These are phyloP conservation scores for Reticulitermes lucifugus DNA, from an alignment of 2,888 invertebrate genomes.

Conservation along the genomic window DNA sequence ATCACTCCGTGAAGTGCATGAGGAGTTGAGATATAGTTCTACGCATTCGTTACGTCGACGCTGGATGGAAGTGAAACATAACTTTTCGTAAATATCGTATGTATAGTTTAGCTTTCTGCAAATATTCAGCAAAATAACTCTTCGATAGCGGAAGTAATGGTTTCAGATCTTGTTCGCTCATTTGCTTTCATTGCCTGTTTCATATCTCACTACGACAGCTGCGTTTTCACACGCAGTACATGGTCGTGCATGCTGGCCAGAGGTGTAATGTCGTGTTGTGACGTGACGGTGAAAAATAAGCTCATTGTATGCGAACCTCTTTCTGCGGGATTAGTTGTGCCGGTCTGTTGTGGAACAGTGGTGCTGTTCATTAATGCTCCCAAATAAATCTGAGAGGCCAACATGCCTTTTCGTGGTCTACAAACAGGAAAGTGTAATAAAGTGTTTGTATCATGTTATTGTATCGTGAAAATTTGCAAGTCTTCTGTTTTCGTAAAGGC, in stretches of 20 bases:
- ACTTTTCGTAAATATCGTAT: no score
- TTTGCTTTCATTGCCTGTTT: neutral
- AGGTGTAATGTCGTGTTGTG: neutral
- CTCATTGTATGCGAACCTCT: neutral
- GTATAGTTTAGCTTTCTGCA: no score
- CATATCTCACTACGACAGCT: neutral
- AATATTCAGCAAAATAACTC: no score
- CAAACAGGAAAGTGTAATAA: neutral
- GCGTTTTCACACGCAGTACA: neutral
- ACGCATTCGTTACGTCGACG: no score
- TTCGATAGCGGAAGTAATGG: neutral
- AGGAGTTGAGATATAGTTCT: no score
- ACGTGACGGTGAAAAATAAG: conserved; percentile 4
- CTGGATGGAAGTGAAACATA: no score
- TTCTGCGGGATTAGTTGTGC: neutral
- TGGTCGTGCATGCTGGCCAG: neutral
- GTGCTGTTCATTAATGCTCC: neutral
- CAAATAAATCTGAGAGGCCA: neutral
- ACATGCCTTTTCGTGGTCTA: neutral
- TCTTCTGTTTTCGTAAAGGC: neutral
- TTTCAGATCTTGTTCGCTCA: neutral
- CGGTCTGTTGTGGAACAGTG: neutral
- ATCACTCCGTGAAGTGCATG: no score
- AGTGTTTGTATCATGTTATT: neutral
- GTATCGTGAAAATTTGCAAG: neutral